Evolutionary conservation across 2,797 vertebrate species (phyloP), one percentile per base, ranked within the genome.

Genomic region (Streptopelia turtur): DNA sequence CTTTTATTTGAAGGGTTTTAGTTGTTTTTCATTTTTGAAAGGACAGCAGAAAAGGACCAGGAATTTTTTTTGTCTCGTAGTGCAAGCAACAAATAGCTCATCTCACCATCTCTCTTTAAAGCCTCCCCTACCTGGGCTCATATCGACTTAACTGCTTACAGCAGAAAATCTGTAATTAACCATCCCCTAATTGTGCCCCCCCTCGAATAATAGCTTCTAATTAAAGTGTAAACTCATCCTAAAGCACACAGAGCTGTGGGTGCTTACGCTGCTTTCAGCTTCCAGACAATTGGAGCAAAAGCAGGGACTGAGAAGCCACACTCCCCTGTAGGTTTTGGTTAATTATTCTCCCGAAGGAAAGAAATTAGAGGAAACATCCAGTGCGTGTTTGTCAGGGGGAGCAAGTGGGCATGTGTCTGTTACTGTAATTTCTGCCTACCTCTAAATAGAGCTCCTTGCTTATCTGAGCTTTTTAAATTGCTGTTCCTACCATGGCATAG

Each of bases 401-500:
- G 15, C 13, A 9, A 60, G 33, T 3, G 27, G 65, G 31, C 2
- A 2, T 16, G 25, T 13, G 21, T 14, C 10, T 31, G 15, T 17
- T 63, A 4, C 66, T 47, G 5, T 15, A 1, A 12, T 59, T 37
- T 64, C 24, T 41, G 16, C 4, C n/a, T 13, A 0, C 17, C n/a
- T 60, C 71, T 61, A 27, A 65, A 52, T 1, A 1, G 14, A 11
- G 18, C 6, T 91, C 12, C 37, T 17, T 6, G 6, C 20, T 17
- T 9, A 77, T 69, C 43, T 22, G 81, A 37, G 52, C 57, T 70
- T 41, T 16, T 77, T 3, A 9, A 78, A 25, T 20, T 9, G 14
- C 24, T 13, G 13, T 4, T 52, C 41, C 61, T 72, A 25, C n/a
- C 11, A 0, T 1, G 59, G 70, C 37, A 8, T 1, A 4, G 31